Evolutionary conservation across 2,113 vertebrate species (phyloP).

Genomic region (Bufo bufo): DNA sequence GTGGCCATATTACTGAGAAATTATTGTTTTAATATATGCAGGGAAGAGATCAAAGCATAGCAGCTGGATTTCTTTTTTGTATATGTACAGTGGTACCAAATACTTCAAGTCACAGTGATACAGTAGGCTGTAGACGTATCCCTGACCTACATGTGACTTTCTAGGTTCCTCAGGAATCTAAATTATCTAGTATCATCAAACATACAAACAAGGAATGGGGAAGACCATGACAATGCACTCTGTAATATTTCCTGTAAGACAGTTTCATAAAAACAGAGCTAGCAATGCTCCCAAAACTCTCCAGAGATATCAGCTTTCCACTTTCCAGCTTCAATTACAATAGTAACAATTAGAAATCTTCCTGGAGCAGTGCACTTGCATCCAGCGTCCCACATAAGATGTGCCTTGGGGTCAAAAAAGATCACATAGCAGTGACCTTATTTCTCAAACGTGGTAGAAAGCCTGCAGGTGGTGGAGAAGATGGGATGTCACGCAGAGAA

Average conservation of each 20-base stretch:
- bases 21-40: no score
- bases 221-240: conserved; percentile 1
- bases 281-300: background rate
- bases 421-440: conserved; percentile 38
- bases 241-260: background rate
- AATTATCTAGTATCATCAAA: no score
- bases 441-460: background rate
- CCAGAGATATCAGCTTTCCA: conserved; percentile 35
- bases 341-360: conserved; percentile 51
- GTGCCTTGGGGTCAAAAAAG: conserved; percentile 21
- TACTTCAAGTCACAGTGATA: no score
- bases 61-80: no score
- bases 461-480: background rate
- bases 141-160: background rate
- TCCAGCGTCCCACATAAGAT: conserved; percentile 3
- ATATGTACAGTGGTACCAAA: no score
- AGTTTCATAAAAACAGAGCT: background rate
- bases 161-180: background rate
- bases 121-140: background rate
- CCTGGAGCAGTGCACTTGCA: conserved; percentile 3
- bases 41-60: no score
- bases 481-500: background rate
- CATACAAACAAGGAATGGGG: background rate
- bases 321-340: conserved; percentile 49
- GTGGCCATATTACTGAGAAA: no score